Evolutionary conservation across 2,888 invertebrate genomes (phyloP).

Genomic region (Metopia argyrocephala): DNA sequence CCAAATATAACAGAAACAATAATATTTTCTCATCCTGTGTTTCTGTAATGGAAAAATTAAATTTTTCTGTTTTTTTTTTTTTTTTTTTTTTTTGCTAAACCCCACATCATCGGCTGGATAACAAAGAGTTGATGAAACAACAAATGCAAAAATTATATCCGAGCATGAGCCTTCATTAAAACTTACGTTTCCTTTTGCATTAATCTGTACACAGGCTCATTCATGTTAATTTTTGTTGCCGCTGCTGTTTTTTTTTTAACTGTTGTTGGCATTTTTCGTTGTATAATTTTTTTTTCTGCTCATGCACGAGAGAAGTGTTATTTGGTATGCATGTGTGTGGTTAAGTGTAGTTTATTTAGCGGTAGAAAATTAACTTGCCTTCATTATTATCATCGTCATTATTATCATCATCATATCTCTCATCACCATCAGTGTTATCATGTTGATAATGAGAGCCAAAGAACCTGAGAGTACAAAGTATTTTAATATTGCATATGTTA

Average conservation of each 20-base stretch:
- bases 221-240: slow-evolving; percentile 1
- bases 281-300: slow-evolving; percentile 22
- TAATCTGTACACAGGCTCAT: too few relatives aligned
- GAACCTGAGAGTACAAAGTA: too few relatives aligned
- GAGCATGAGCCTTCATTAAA: too few relatives aligned
- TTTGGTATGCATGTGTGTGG: slow-evolving; percentile 66
- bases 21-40: slow-evolving; percentile 37
- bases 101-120: too few relatives aligned
- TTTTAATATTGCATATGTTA: background rate
- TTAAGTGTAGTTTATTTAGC: slow-evolving; percentile 75
- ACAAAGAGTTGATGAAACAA: too few relatives aligned
- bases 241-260: slow-evolving; percentile 26
- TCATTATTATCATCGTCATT: slow-evolving; percentile 39
- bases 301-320: slow-evolving; percentile 1
- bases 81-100: slow-evolving; percentile 14
- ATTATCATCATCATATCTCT: slow-evolving; percentile 5
- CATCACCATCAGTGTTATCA: too few relatives aligned
- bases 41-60: slow-evolving; percentile 34
- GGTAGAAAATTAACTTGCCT: slow-evolving; percentile 74
- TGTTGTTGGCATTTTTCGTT: slow-evolving; percentile 26
- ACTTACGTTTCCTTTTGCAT: too few relatives aligned
- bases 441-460: too few relatives aligned
- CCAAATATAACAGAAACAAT: slow-evolving; percentile 19
- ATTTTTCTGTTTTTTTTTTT: slow-evolving; percentile 2
- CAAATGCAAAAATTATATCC: too few relatives aligned